Base-by-base conservation (phyloP, 2,888 invertebrate species). In the Drosophila anomelani region DNA sequence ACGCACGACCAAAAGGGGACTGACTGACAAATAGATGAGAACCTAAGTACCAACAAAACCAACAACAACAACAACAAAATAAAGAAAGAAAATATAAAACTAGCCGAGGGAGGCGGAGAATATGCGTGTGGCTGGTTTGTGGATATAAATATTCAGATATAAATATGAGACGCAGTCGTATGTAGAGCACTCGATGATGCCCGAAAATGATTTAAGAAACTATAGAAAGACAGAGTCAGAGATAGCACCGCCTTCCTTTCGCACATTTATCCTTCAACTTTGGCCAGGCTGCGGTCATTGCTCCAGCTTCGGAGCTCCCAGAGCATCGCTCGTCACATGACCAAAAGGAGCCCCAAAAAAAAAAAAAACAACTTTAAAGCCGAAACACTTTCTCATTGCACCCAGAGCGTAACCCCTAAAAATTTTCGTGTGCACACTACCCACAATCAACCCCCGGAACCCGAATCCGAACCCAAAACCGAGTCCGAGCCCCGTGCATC, bases 241-340 rank as follows among this genome's bases (percentile, higher is more conserved):
- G 47, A 29, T 39, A 15, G 46, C 29, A 12, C 34, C 10, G 3
- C 34, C 51, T 51, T 56, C 43, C 51, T 20, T 7, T 23, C 55
- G 7, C 13, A 54, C 23, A 51, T 75, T 76, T 88, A 88, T 90
- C 90, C 88, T 89, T 88, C 88, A 90, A 89, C 88, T 81, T 80
- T 86, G 80, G 32, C 57, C 70, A 81, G 90, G 89, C 88, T 86
- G 79, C 87, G 88, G 90, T 88, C 88, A 89, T 89, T 88, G 90
- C 87, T 80, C 89, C 75, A 79, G 77, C 87, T 75, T 38, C 20
- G 55, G 70, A 66, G 77, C 70, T 51, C 55, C 59, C 60, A 26
- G 62, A 55, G 64, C 20, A 46, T 8, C 56, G 51, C 13, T 67
- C 59, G 72, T 74, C 75, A 77, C 80, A 79, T 74, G 73, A 77